These are phyloP conservation scores for Neocrepidodera transversa DNA, from an alignment of 2,888 invertebrate genomes.

Conservation along the genomic window DNA sequence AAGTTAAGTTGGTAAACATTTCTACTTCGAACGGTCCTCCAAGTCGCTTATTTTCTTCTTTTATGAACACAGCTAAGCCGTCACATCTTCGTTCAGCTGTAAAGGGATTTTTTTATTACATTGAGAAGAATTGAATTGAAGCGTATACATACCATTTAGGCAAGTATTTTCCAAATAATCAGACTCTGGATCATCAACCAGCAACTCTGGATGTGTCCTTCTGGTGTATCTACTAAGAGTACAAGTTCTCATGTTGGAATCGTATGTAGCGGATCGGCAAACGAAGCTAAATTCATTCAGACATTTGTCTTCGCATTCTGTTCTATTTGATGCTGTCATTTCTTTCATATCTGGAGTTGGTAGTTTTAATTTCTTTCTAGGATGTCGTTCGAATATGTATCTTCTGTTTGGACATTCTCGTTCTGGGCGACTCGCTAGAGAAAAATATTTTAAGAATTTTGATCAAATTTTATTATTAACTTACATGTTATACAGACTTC, in stretches of 20 bases:
- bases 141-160: constrained; percentile 75
- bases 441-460: too few species aligned
- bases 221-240: constrained; percentile 83
- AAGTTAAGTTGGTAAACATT: constrained; percentile 82
- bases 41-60: constrained; percentile 86
- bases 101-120: constrained; percentile 32
- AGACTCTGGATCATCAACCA: constrained; percentile 85
- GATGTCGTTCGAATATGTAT: constrained; percentile 88
- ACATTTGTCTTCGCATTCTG: constrained; percentile 90
- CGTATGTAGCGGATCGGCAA: constrained; percentile 86
- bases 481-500: constrained; percentile 89
- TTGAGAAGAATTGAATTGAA: constrained; percentile 6
- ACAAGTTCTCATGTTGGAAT: constrained; percentile 79
- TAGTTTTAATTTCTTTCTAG: constrained; percentile 82
- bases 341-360: constrained; percentile 84
- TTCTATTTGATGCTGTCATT: constrained; percentile 83
- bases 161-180: constrained; percentile 93
- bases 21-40: constrained; percentile 90
- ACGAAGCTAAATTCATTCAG: constrained; percentile 88
- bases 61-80: constrained; percentile 85
- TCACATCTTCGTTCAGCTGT: constrained; percentile 86
- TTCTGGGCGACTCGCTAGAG: constrained; percentile 81
- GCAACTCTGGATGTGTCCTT: constrained; percentile 82
- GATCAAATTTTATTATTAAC: too few species aligned
- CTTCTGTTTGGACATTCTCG: constrained; percentile 87